These are phyloP conservation scores for Takifugu bimaculatus DNA, from an alignment of 2,113 vertebrate species.

Conservation along the genomic window DNA sequence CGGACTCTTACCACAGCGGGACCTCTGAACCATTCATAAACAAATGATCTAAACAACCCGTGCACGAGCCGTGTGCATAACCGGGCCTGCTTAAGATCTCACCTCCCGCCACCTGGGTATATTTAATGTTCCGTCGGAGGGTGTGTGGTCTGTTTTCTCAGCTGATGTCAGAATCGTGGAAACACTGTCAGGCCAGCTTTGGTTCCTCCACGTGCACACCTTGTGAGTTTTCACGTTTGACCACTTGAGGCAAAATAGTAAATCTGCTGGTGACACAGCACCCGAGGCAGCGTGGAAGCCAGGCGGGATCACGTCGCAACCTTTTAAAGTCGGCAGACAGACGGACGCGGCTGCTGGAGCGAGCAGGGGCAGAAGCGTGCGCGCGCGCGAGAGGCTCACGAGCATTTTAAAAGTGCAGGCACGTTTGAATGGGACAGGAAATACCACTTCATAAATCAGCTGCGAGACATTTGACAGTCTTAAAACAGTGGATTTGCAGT, in stretches of 20 bases:
- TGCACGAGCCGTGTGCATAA: conserved; percentile 6
- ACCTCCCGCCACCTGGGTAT: neutral
- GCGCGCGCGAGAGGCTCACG: conserved; percentile 10
- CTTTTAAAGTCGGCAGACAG: conserved; percentile 32
- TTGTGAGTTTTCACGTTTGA: neutral
- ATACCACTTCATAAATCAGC: too few species aligned
- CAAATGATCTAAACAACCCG: conserved; percentile 9
- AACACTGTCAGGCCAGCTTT: neutral
- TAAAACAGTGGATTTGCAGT: neutral
- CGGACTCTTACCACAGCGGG: conserved; percentile 11
- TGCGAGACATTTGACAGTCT: too few species aligned
- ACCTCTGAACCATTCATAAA: conserved; percentile 21
- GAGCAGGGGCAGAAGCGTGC: conserved; percentile 12
- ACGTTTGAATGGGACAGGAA: conserved; percentile 1
- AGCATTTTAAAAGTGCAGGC: conserved; percentile 1
- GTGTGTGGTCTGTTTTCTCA: neutral
- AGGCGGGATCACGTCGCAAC: conserved; percentile 43
- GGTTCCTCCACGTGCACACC: conserved; percentile 11
- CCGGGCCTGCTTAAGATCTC: conserved; percentile 12
- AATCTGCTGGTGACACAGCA: conserved; percentile 39
- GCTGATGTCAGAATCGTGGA: too few species aligned
- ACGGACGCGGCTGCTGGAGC: conserved; percentile 9
- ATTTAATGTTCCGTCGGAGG: neutral
- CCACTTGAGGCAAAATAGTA: conserved; percentile 27
- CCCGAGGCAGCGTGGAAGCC: conserved; percentile 35